Conservation (phyloP, 2,113 vertebrate species). For the Poeciliopsis turrubarensis region DNA sequence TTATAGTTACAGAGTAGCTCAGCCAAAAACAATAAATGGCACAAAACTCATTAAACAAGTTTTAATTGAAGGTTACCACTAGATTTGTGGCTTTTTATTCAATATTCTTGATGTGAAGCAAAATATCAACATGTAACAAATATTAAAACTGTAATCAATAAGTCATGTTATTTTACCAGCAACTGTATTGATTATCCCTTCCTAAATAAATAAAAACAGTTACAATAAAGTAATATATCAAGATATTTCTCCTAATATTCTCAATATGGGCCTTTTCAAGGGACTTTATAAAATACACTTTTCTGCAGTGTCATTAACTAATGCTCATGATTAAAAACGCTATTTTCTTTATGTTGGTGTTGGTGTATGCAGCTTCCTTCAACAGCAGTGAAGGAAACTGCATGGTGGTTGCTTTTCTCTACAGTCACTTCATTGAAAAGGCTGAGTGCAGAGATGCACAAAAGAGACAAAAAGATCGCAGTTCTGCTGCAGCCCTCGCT, state of each 20-base stretch:
- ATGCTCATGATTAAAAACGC: background rate
- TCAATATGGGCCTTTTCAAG: background rate
- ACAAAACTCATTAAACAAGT: too few species aligned
- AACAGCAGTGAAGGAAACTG: background rate
- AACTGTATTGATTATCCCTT: too few species aligned
- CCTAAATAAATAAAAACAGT: background rate
- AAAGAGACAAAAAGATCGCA: background rate
- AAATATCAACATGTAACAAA: too few species aligned
- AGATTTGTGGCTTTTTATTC: too few species aligned
- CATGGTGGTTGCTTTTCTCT: too few species aligned
- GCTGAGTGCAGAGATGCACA: background rate
- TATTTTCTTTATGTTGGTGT: background rate
- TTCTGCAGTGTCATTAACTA: background rate
- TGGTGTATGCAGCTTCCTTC: background rate
- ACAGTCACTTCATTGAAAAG: conserved; percentile 4
- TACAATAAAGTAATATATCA: background rate
- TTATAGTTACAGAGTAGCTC: too few species aligned
- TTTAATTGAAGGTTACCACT: too few species aligned
- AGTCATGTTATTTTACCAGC: too few species aligned
- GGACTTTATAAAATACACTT: background rate
- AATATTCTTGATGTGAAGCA: too few species aligned
- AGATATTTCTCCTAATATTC: too few species aligned
- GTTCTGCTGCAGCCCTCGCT: background rate
- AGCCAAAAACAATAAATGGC: too few species aligned
- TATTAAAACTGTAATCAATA: too few species aligned